Evolutionary conservation across 2,888 invertebrate species (phyloP).

Genomic region (Heliconius charithonia): DNA sequence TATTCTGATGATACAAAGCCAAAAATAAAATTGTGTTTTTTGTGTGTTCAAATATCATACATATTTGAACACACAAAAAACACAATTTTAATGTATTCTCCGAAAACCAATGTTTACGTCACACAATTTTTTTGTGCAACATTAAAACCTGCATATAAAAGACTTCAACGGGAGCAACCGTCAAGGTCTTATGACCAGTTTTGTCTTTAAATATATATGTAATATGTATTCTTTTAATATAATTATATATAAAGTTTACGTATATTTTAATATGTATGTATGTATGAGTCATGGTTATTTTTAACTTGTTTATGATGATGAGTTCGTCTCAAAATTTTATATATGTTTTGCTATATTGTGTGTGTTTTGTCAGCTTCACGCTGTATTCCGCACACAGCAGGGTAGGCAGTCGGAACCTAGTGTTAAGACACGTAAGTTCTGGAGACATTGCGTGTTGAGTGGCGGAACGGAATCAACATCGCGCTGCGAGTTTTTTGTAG

Average conservation of each 20-base stretch:
- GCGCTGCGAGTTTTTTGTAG: neutral
- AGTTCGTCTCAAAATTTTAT: no score
- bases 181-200: slow-evolving; percentile 22
- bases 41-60: no score
- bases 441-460: neutral
- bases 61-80: neutral
- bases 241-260: no score
- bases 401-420: no score
- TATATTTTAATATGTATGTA: no score
- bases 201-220: neutral
- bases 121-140: neutral
- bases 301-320: no score
- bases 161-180: slow-evolving; percentile 56
- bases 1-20: neutral
- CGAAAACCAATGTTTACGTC: neutral
- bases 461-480: no score
- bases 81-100: neutral
- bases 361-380: neutral
- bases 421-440: no score
- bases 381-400: no score
- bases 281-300: no score
- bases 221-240: neutral
- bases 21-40: no score
- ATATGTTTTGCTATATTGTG: no score
- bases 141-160: slow-evolving; percentile 49